Evolutionary conservation across 2,888 invertebrate species (phyloP), one percentile per base, ranked within the genome.

Genomic region (Aromia moschata): DNA sequence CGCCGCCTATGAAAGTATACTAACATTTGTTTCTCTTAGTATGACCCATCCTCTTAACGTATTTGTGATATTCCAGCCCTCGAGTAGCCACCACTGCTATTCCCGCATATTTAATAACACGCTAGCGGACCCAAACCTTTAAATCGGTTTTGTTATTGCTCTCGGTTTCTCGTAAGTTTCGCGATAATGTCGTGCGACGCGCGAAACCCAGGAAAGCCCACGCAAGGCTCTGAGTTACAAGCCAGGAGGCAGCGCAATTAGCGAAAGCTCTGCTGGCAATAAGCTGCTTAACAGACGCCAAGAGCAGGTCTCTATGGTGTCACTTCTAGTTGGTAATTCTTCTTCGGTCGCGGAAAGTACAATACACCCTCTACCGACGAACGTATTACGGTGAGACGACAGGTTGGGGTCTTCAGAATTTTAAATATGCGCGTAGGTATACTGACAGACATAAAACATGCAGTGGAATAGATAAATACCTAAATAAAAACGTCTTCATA

Each of bases 221-320:
- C 63, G 60, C 63, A 58, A 57, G 41, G 60, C 56, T n/a, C n/a
- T 60, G 56, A 56, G 37, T 20, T 37, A 49, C 33, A 60, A 63
- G n/a, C 49, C 59, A 56, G 63, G 60, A 64, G 60, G 51, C 58
- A 64, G 45, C 52, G 58, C 53, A 64, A 64, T 64, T 64, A 64
- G 60, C 56, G 56, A 52, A 38, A 46, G 58, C 51, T 38, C 52
- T 47, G 38, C 51, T 44, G 60, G 33, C 56, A 56, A 53, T 53
- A 47, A 63, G 60, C 52, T 56, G 58, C 49, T 58, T 41, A 53
- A 52, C 60, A 49, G 55, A 60, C 25, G 60, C 60, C 63, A 64
- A 60, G 58, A 56, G 31, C 60, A 33, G 53, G 41, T 56, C 56
- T 60, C 63, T 64, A 56, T 60, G 63, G 56, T 60, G 63, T 56